Conservation (phyloP, 2,888 invertebrate genomes). For the Eudasyphora cyanicolor region DNA sequence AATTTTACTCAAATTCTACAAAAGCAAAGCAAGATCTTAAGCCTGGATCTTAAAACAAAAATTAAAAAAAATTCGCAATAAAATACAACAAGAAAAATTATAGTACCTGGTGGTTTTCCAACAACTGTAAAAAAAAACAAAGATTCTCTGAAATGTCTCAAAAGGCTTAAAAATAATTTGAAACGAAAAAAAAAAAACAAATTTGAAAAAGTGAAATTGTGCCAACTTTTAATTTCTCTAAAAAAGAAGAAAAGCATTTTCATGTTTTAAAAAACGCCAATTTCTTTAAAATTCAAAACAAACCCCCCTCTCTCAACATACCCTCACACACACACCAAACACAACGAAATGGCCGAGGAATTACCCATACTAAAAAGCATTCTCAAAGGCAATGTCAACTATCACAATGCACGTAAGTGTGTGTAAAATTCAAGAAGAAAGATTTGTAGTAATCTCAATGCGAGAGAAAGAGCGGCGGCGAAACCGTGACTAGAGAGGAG, state of each 20-base stretch:
- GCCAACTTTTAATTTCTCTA: slow-evolving; percentile 47
- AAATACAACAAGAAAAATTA: slow-evolving; percentile 41
- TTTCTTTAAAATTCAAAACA: slow-evolving; percentile 11
- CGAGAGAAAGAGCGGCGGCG: too few relatives aligned
- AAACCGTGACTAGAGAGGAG: not conserved
- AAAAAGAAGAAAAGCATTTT: slow-evolving; percentile 18
- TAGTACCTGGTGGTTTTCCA: slow-evolving; percentile 53
- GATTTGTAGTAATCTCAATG: too few relatives aligned
- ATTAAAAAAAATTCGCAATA: slow-evolving; percentile 39
- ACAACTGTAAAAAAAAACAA: slow-evolving; percentile 47
- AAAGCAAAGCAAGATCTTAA: slow-evolving; percentile 19
- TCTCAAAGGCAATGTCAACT: slow-evolving; percentile 93
- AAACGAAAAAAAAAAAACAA: slow-evolving; percentile 37
- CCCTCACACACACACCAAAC: slow-evolving; percentile 76
- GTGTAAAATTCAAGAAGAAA: too few relatives aligned
- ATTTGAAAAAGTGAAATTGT: slow-evolving; percentile 46
- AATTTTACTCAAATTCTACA: slow-evolving; percentile 35
- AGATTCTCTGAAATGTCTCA: too few relatives aligned
- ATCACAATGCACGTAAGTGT: slow-evolving; percentile 95
- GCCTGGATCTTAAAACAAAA: not conserved
- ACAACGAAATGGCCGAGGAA: slow-evolving; percentile 89
- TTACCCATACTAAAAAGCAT: slow-evolving; percentile 94
- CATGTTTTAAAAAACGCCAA: slow-evolving; percentile 41
- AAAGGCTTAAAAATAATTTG: slow-evolving; percentile 46
- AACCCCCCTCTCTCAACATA: not conserved